Base-by-base conservation (phyloP, 2,888 invertebrate genomes). In the Erynnis tages region DNA sequence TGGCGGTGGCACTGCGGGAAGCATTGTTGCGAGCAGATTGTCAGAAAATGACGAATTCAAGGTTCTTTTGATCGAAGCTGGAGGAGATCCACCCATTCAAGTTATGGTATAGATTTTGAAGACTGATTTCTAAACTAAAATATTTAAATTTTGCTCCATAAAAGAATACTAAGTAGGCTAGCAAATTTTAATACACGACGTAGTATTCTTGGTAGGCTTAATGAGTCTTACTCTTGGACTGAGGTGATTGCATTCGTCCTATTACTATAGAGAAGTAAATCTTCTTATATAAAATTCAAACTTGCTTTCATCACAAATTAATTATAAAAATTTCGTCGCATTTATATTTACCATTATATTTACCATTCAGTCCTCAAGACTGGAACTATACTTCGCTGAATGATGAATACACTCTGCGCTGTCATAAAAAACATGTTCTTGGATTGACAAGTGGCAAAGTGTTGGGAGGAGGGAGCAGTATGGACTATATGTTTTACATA, bases 401-500 rank as follows among this genome's bases (percentile, higher is more conserved):
- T 10, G 35, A 35, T n/a, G 35, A 8, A 10, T 17, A 35, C 17
- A 35, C 35, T 17, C 17, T 35, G 17, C 16, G 16, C 16, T 35
- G 35, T 6, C 35, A 35, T 4, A 17, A 5, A 17, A 17, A 35
- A n/a, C 10, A 35, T 17, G 16, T 17, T 2, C 7, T 35, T 3
- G 35, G 10, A 17, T 35, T 35, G 8, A 17, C 17, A 7, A 35
- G 35, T 6, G 35, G 35, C 1, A 8, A 92, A 60, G 85, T 87
- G 0, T 72, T 91, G 19, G 94, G 93, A 0, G 94, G 93, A 0
- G 83, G 88, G 8, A 91, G 92, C 35, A 76, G 85, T 0, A 82
- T 93, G 2, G 93, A 93, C 67, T 91, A 86, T 16, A 91, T 93
- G 92, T 48, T 92, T 0, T 91, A 93, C 63, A 69, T 91, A 0